A percentile compares a stretch with the other conserved stretches of the same genome.
Evolutionary conservation across 2,888 invertebrate genomes (phyloP).

Genomic region (Ornithoptera priamus): DNA sequence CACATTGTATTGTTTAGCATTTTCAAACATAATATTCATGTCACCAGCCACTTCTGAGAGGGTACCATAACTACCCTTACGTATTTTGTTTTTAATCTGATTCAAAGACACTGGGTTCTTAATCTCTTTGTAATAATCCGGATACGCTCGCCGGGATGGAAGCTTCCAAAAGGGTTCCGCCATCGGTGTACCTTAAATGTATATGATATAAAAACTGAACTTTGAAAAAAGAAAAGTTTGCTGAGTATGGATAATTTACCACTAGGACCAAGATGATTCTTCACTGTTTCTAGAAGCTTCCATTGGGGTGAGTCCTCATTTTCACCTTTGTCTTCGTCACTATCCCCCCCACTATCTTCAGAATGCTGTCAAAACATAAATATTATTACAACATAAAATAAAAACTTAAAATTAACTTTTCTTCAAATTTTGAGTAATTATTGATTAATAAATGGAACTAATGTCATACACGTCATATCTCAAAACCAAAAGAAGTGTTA

Average conservation of each 20-base stretch:
- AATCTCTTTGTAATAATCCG: conserved; percentile 98
- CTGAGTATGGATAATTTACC: conserved; percentile 45
- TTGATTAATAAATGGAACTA: too few relatives aligned
- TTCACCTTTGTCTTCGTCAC: conserved; percentile 83
- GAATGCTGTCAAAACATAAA: conserved; percentile 61
- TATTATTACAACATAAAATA: not conserved
- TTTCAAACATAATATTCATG: conserved; percentile 97
- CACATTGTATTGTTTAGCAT: conserved; percentile 93
- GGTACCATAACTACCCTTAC: conserved; percentile 89
- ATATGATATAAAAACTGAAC: conserved; percentile 2
- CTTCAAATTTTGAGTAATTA: too few relatives aligned
- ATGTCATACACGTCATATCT: too few relatives aligned
- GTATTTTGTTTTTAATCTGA: conserved; percentile 93
- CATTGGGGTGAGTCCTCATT: conserved; percentile 89
- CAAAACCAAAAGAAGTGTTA: too few relatives aligned
- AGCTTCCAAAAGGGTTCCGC: conserved; percentile 96
- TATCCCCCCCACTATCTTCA: conserved; percentile 79
- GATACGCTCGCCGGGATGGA: conserved; percentile 94
- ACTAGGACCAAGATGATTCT: conserved; percentile 68
- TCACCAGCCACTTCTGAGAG: conserved; percentile 95
- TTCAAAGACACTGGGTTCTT: conserved; percentile 96
- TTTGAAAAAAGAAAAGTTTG: not conserved
- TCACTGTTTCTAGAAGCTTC: conserved; percentile 93
- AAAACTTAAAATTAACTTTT: not conserved
- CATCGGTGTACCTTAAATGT: conserved; percentile 84